A percentile compares a stretch with the other conserved stretches of the same genome.
These are phyloP conservation scores for Microcebus lehilahytsara DNA, from an alignment of 2,113 vertebrate genomes.

Conservation along the genomic window DNA sequence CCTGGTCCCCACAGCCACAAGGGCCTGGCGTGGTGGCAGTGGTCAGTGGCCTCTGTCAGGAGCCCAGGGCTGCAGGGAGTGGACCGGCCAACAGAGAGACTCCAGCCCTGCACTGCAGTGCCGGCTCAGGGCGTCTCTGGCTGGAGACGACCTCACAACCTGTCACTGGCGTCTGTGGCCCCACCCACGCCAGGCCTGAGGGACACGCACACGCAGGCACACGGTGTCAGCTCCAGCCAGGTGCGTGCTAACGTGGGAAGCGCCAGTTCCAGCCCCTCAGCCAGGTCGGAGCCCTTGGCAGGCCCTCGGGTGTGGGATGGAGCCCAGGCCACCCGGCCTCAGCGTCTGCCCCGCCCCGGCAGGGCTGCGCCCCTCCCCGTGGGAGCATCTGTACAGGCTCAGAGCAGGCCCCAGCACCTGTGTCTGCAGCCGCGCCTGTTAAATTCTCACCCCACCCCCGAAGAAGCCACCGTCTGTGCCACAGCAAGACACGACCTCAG, in stretches of 20 bases:
- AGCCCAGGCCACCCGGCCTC: not conserved
- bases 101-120: too few species aligned
- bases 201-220: not conserved
- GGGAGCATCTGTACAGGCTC: not conserved
- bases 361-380: too few species aligned
- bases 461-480: not conserved
- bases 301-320: too few species aligned
- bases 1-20: not conserved
- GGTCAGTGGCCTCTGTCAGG: not conserved
- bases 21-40: not conserved
- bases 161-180: not conserved
- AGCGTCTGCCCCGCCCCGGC: not conserved
- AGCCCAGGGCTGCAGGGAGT: not conserved
- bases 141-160: not conserved
- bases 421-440: not conserved
- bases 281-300: not conserved
- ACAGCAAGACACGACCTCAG: not conserved
- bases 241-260: not conserved
- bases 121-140: not conserved
- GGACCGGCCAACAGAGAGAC: not conserved
- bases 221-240: not conserved
- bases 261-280: not conserved
- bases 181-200: not conserved
- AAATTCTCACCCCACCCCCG: not conserved
- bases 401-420: not conserved